These are phyloP conservation scores for Romanomermis culicivorax DNA, from an alignment of 2,888 invertebrate genomes.

Conservation along the genomic window DNA sequence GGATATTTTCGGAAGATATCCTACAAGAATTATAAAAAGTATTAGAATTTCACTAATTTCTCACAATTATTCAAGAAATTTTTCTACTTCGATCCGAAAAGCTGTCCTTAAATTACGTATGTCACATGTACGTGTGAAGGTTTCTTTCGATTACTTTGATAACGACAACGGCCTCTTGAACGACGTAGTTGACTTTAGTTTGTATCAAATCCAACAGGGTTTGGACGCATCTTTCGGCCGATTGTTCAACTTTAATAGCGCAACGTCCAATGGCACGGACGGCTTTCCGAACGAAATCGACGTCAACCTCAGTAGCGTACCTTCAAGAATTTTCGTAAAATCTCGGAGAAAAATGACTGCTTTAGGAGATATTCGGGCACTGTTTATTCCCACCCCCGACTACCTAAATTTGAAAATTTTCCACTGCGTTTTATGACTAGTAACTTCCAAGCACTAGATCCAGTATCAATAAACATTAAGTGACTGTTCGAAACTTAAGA, in stretches of 20 bases:
- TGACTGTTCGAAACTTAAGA: too few species aligned
- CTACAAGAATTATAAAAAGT: constrained; percentile 16
- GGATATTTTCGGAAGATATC: constrained; percentile 57
- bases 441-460: too few species aligned
- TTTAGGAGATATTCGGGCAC: not conserved
- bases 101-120: not conserved
- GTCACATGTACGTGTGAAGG: not conserved
- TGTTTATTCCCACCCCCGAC: not conserved
- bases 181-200: constrained; percentile 97
- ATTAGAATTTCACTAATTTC: not conserved
- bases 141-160: constrained; percentile 46
- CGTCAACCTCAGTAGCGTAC: constrained; percentile 93
- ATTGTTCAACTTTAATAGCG: constrained; percentile 80
- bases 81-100: not conserved
- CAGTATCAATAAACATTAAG: too few species aligned
- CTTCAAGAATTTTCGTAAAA: too few species aligned
- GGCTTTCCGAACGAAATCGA: constrained; percentile 96
- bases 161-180: constrained; percentile 97
- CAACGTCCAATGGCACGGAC: constrained; percentile 94
- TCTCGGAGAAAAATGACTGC: too few species aligned
- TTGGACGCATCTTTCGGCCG: constrained; percentile 91
- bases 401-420: not conserved
- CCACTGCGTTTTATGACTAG: too few species aligned
- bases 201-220: constrained; percentile 91
- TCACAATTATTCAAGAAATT: not conserved